phyloP scores from a whole-genome alignment of 2,113 vertebrate species.

The Edolisoma coerulescens region DNA sequence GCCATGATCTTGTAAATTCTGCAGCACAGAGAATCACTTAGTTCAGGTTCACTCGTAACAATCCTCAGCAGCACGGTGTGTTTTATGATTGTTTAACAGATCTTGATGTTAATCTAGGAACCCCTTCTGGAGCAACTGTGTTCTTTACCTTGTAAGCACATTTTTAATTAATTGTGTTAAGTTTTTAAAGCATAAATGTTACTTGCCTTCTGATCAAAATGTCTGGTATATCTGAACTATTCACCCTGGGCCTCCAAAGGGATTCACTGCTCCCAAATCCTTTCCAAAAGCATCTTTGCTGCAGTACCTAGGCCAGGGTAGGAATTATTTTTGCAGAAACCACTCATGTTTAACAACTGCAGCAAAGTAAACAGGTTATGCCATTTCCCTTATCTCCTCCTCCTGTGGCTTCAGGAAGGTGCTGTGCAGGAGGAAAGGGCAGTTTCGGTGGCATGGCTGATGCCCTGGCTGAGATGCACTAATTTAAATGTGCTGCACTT shows the following conservation, averaged over 20 bases:
- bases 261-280: not conserved
- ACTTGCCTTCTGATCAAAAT: not conserved
- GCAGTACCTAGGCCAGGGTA: not conserved
- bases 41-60: constrained; percentile 32
- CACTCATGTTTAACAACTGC: rapidly evolving
- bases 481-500: not conserved
- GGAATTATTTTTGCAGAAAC: not conserved
- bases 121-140: not conserved
- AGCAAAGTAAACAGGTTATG: not conserved
- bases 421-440: not conserved
- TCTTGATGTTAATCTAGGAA: constrained; percentile 8
- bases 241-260: not conserved
- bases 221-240: not conserved
- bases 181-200: not conserved
- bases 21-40: not conserved
- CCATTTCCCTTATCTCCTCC: not conserved
- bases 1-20: constrained; percentile 19
- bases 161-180: not conserved
- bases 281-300: not conserved
- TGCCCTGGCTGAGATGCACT: not conserved
- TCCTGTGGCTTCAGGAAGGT: not conserved
- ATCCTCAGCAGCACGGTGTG: not conserved
- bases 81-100: not conserved
- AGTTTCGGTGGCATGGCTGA: rapidly evolving
- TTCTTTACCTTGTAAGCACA: not conserved